Base-by-base conservation (phyloP, 2,113 vertebrate genomes). In the Ciconia stormi region DNA sequence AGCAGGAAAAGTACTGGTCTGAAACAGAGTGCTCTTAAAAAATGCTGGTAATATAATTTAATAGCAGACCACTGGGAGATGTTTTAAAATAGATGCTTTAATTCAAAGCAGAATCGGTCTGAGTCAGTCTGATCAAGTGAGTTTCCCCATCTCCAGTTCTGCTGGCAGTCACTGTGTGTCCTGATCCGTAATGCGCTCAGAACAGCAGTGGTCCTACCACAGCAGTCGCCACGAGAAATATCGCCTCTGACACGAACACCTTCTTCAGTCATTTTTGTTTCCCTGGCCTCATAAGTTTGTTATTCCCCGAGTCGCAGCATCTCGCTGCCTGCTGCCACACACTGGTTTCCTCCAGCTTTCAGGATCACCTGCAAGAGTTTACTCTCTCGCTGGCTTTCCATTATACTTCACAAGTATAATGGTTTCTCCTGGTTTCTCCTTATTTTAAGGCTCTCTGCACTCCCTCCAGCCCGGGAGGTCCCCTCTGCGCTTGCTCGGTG, bases 51-150 rank as follows among this genome's bases (percentile, higher is more conserved):
- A 73, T 89, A 66, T 44, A 73, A 89, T 86, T 87, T 74, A 62
- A 66, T 3, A 58, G 86, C 82, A 77, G 67, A 25, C 53, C 63
- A 5, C 7, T 56, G 88, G 90, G 92, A 82, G 47, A 1, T 30
- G 89, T 69, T 83, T 87, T 93, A 58, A 97, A 96, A 94, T 90
- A 96, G 91, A 82, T 46, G 32, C 74, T 92, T 94, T 91, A 95
- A 96, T 95, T 95, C 80, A 82, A 89, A 96, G 91, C 93, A 95
- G 94, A 42, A 40, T 74, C 1, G 2, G 17, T 80, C 80, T 95
- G 91, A 92, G 55, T 87, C 89, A 82, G 52, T 7, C 30, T 32
- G 50, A 42, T 44, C 2, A 22, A 44, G 55, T 34, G 67, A 63
- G 70, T n/a, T 81, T 34, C 59, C 65, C 71, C 3, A 1, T n/a